Evolutionary conservation across 2,113 vertebrate genomes (phyloP), one percentile per base, ranked within the genome.

Genomic region (Argyrosomus japonicus): DNA sequence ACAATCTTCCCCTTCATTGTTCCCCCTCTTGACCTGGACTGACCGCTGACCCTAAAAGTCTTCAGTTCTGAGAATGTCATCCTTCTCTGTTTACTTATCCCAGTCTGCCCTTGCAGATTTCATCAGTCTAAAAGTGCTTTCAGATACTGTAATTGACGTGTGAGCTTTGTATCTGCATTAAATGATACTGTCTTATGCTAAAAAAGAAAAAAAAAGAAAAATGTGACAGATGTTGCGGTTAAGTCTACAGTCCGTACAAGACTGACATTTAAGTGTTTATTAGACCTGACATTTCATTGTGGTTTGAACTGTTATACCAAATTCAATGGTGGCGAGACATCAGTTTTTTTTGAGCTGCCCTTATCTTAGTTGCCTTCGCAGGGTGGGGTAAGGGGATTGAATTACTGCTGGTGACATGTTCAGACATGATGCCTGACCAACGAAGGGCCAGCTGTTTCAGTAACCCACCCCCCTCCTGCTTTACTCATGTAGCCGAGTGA

Each of bases 311-410:
- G 84, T 93, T 90, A 85, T 90, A 92, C 91, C 92, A 92, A 92
- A 93, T 89, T 75, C 57, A 89, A 75, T 74, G 89, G 87, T 93
- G 92, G 89, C 88, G 71, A 83, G 86, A 86, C 80, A 82, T 88
- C 69, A 60, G 63, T 81, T 82, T 75, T 74, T 87, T 88, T 65
- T 40, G 77, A 91, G 90, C 93, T 94, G 86, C 93, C 93, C 89
- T 89, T 84, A 84, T 91, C 91, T 89, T 92, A 93, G 94, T 95
- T 95, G 95, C 95, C 95, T 96, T 96, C 21, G 88, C 92, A 91
- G 87, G 86, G 81, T 87, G 88, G 83, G 88, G 78, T 85, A 53
- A 84, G 82, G 83, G 88, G 82, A 84, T 87, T 86, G 79, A 87
- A 80, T 80, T 87, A 84, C 88, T 73, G 88, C 92, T 89, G 77